Base-by-base conservation (phyloP, 92 coral and sea anemone species). In the Porites cylindrica region DNA sequence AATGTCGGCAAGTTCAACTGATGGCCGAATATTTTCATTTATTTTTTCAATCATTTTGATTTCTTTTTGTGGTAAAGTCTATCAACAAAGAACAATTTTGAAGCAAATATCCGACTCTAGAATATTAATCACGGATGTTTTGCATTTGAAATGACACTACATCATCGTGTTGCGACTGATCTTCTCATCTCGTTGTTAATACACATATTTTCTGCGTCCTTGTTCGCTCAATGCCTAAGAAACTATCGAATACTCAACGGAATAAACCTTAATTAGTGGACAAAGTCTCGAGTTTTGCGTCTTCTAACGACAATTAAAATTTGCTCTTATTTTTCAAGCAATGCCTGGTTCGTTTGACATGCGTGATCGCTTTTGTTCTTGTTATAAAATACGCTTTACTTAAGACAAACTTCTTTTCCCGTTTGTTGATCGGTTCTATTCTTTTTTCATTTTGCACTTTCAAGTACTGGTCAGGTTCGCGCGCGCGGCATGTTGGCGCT, bases 61-160 rank as follows among this genome's bases (percentile, higher is more conserved):
- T 84, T 62, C 21, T 24, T 12, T 78, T 24, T 52, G 63, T 47
- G 75, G 61, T 83, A 17, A 75, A 23, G 63, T 75, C 64, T 2
- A 38, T 65, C 26, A 66, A 75, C 72, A 84, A 62, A 84, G 75
- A 75, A 75, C 20, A 69, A 68, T 26, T 18, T 43, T 8, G 77
- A 81, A 29, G 67, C 70, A 69, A 81, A 81, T 81, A 81, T 81
- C 68, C 21, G 68, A 54, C 54, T n/a, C n/a, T 52, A 52, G 76
- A 52, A 68, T 81, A 81, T 70, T 54, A 69, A 70, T 17, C 77
- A 58, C 19, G 62, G 20, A 53, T 66, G 54, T 80, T 80, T 80
- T 80, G 50, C 84, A 53, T 52, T 29, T 26, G 66, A 72, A 59
- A 70, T 17, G 51, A 70, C 18, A 29, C 66, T 8, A 18, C 17